Evolutionary conservation across 2,113 vertebrate genomes (phyloP), one percentile per base, ranked within the genome.

Genomic region (Perognathus longimembris): DNA sequence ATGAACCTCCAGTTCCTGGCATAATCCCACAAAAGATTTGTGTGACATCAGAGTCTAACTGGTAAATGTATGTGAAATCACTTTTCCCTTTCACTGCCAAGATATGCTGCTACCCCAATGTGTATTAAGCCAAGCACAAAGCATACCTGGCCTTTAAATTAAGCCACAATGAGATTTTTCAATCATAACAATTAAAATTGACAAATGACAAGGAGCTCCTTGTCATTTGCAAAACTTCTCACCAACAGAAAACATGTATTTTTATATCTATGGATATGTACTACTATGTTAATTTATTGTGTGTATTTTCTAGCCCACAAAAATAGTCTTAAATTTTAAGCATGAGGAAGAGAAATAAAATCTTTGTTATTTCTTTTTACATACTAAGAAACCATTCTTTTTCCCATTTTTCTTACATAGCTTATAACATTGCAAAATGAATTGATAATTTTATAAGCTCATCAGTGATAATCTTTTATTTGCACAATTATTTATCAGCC

Each of bases 301-400:
- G 21, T 54, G 10, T 88, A 36, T 32, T 61, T 82, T 75, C 45
- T 0, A 83, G 4, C 11, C 17, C 26, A 70, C 26, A 9, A 74
- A 74, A 88, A 21, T 73, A 77, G 80, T 85, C 54, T 81, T n/a
- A 64, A 88, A n/a, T 32, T 61, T 28, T 36, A 87, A 50, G 20
- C 14, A 38, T 57, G 61, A 57, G 17, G 11, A 50, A 81, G 34
- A 73, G 5, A 63, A 64, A 38, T 38, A 86, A 59, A 1, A 34
- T 34, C 59, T 15, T 28, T 38, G 14, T 79, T 45, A 32, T 42
- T 70, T 50, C 26, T 79, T 86, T 86, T 80, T 26, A 64, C 15
- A 57, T 28, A 63, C 15, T 17, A 64, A 6, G 12, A 63, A 32
- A 66, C 5, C n/a, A 36, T 69, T 45, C 15, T 69, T 40, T 64